Conservation (phyloP, 2,797 vertebrate species). For the Eurystomus glaucurus region DNA sequence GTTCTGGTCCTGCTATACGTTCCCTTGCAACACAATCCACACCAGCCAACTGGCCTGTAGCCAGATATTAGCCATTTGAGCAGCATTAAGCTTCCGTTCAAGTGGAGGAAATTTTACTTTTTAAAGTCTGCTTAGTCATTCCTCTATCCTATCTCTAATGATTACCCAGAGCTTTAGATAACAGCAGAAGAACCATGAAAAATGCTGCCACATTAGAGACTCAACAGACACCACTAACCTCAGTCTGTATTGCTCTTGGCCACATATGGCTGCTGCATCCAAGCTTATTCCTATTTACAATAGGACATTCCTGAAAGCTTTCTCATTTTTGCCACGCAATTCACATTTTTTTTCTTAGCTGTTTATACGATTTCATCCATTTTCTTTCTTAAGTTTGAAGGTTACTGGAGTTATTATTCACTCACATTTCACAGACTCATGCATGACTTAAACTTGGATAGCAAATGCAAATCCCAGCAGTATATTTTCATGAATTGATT, state of each 20-base stretch:
- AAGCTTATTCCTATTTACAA: background rate
- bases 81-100: background rate
- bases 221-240: background rate
- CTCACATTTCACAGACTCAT: conserved; percentile 39
- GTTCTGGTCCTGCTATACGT: background rate
- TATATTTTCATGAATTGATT: conserved; percentile 62
- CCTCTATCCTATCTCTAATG: background rate
- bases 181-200: background rate
- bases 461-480: conserved; percentile 52
- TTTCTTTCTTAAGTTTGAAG: conserved; percentile 25
- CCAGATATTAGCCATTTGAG: background rate
- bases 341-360: background rate
- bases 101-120: background rate
- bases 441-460: conserved; percentile 25
- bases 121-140: background rate
- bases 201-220: background rate
- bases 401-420: conserved; percentile 7
- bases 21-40: background rate
- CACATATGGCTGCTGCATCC: background rate
- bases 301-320: background rate
- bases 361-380: background rate
- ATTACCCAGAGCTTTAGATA: background rate
- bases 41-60: background rate
- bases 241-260: background rate
- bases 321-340: background rate